These are phyloP conservation scores for Corella eumyota DNA, from an alignment of 23 tunicate genomes.

Conservation along the genomic window DNA sequence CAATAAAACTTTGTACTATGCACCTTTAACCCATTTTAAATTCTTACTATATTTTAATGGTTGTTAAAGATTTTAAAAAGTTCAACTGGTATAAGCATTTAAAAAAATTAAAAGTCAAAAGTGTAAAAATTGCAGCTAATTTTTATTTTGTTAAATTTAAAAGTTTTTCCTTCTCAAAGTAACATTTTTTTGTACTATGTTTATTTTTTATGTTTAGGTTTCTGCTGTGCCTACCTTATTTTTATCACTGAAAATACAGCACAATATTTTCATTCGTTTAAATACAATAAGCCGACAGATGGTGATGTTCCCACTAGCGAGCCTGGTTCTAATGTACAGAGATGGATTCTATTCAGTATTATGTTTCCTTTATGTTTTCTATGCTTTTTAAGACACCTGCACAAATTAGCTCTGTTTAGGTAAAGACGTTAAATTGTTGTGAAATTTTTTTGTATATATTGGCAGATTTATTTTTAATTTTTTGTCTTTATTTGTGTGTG, in stretches of 20 bases:
- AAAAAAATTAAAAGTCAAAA: too few relatives aligned
- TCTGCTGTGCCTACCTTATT: slow-evolving; percentile 93
- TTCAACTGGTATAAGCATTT: too few relatives aligned
- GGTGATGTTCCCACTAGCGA: slow-evolving; percentile 9
- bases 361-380: slow-evolving; percentile 68
- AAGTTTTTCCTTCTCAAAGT: too few relatives aligned
- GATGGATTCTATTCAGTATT: slow-evolving; percentile 28
- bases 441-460: too few relatives aligned
- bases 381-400: slow-evolving; percentile 77
- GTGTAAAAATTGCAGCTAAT: too few relatives aligned
- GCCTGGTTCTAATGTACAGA: slow-evolving; percentile 31
- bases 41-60: too few relatives aligned
- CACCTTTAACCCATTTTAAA: too few relatives aligned
- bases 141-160: too few relatives aligned
- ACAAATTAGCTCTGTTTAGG: slow-evolving; percentile 93
- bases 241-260: slow-evolving; percentile 89
- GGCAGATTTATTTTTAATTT: not conserved
- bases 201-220: slow-evolving; percentile 35
- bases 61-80: too few relatives aligned
- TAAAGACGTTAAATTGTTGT: slow-evolving; percentile 2
- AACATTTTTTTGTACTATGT: not conserved
- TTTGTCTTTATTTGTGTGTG: not conserved
- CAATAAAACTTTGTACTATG: too few relatives aligned
- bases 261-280: slow-evolving; percentile 26
- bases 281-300: not conserved